These are phyloP conservation scores for Calephelis nemesis DNA, from an alignment of 1,140 invertebrate species.

Conservation along the genomic window DNA sequence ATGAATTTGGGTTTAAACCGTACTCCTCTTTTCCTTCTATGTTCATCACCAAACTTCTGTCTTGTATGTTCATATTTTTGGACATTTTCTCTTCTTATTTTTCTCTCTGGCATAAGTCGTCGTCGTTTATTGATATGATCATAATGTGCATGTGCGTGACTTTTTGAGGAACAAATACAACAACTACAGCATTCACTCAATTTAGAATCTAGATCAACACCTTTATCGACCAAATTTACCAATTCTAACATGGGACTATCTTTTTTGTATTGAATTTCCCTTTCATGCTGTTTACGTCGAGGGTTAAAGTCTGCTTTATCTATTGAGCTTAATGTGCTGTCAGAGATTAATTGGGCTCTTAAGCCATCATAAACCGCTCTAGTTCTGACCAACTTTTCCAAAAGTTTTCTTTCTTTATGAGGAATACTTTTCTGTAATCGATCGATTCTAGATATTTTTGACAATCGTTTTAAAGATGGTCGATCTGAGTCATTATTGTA, in stretches of 20 bases:
- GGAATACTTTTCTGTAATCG: constrained; percentile 48
- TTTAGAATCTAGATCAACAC: constrained; percentile 30
- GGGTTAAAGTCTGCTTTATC: constrained; percentile 34
- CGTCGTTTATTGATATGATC: constrained; percentile 25
- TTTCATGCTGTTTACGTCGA: constrained; percentile 23
- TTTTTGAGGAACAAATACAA: constrained; percentile 41
- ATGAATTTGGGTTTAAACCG: constrained; percentile 46
- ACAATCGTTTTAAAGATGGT: constrained; percentile 30
- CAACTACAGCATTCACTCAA: constrained; percentile 49
- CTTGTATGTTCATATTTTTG: constrained; percentile 14
- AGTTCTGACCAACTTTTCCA: constrained; percentile 48
- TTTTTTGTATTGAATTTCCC: constrained; percentile 31
- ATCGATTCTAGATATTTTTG: constrained; percentile 40
- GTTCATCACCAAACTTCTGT: constrained; percentile 28
- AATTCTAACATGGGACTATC: constrained; percentile 40
- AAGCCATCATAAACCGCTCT: constrained; percentile 51
- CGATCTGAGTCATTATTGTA: constrained; percentile 40
- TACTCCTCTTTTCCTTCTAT: constrained; percentile 33
- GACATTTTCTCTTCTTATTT: background rate
- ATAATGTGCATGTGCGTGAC: constrained; percentile 21
- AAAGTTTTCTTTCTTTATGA: constrained; percentile 43
- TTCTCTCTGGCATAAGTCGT: background rate
- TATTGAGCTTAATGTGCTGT: constrained; percentile 37
- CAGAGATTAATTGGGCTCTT: constrained; percentile 43
- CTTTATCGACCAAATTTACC: constrained; percentile 46